A percentile compares a stretch with the other conserved stretches of the same genome.
phyloP scores from a whole-genome alignment of 2,797 vertebrate genomes.

The Takifugu ocellatus region DNA sequence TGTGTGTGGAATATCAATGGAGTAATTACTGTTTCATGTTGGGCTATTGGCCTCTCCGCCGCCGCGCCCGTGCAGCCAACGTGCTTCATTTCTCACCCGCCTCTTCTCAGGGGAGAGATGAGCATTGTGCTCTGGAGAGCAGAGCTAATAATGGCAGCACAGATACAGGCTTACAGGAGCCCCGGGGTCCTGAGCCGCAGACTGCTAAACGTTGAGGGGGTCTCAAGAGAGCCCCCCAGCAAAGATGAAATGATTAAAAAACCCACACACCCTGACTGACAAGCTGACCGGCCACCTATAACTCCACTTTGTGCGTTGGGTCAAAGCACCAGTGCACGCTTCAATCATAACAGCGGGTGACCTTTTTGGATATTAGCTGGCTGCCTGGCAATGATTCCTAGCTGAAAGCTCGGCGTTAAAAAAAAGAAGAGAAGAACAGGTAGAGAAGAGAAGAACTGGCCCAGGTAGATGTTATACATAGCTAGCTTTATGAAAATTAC shows the following conservation, averaged over 20 bases:
- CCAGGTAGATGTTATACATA: slow-evolving; percentile 20
- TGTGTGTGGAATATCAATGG: slow-evolving; percentile 99
- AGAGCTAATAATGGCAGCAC: slow-evolving; percentile 99
- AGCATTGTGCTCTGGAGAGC: slow-evolving; percentile 90
- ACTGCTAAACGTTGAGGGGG: slow-evolving; percentile 94
- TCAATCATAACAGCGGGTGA: slow-evolving; percentile 60
- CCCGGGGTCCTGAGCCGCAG: slow-evolving; percentile 92
- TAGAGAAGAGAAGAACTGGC: slow-evolving; percentile 28
- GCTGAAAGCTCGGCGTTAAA: slow-evolving; percentile 10
- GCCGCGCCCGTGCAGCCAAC: slow-evolving; percentile 81
- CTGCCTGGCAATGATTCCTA: slow-evolving; percentile 47
- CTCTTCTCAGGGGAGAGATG: slow-evolving; percentile 89
- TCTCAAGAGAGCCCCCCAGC: slow-evolving; percentile 87
- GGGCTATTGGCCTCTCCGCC: slow-evolving; percentile 81
- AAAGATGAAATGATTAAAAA: slow-evolving; percentile 98
- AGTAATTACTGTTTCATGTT: slow-evolving; percentile 99
- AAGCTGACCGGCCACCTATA: slow-evolving; percentile 80
- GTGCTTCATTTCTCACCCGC: slow-evolving; percentile 93
- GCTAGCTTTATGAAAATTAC: slow-evolving; percentile 19
- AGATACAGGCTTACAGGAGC: slow-evolving; percentile 90
- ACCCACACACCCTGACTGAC: slow-evolving; percentile 84
- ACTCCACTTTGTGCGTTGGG: slow-evolving; percentile 47
- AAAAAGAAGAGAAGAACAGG: background rate
- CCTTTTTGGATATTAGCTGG: slow-evolving; percentile 54
- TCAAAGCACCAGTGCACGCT: slow-evolving; percentile 52